Percentiles rank a stretch among this genome's conserved stretches.
These are phyloP conservation scores for Macquaria australasica DNA, from an alignment of 2,113 vertebrate genomes.

Conservation along the genomic window DNA sequence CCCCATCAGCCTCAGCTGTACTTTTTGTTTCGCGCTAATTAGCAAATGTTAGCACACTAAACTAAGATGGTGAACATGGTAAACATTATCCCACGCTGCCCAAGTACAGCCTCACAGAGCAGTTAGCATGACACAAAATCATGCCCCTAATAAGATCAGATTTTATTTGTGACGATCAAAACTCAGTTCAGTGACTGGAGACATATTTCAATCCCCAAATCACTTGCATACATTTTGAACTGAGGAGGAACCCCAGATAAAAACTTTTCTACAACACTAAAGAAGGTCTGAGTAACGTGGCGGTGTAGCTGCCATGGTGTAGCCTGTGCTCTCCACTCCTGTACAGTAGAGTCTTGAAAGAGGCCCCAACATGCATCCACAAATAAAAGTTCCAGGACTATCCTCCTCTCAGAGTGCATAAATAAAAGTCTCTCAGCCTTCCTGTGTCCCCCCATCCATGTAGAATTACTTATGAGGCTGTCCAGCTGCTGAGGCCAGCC, in stretches of 20 bases:
- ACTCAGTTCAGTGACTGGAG: neutral
- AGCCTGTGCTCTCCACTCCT: slow-evolving; percentile 4
- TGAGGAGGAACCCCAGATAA: neutral
- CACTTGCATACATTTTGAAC: neutral
- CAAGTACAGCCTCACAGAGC: neutral
- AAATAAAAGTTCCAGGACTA: slow-evolving; percentile 49
- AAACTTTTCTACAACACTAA: neutral
- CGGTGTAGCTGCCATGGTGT: neutral
- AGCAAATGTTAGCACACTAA: no score
- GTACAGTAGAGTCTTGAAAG: slow-evolving; percentile 35
- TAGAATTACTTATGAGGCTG: slow-evolving; percentile 65
- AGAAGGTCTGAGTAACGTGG: slow-evolving; percentile 13
- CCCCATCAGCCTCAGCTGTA: no score
- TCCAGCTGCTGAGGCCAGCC: slow-evolving; percentile 66
- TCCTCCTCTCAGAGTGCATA: slow-evolving; percentile 56
- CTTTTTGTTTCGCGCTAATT: no score
- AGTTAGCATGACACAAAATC: no score
- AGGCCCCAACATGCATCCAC: slow-evolving; percentile 46
- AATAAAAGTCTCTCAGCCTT: slow-evolving; percentile 61
- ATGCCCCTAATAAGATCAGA: neutral
- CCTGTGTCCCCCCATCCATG: slow-evolving; percentile 55
- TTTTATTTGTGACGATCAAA: neutral
- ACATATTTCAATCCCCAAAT: neutral
- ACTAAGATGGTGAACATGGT: no score
- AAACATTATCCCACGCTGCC: no score